Percentiles rank a stretch among this genome's conserved stretches.
Evolutionary conservation across 1,140 invertebrate species (phyloP).

Genomic region (Penaeus indicus): DNA sequence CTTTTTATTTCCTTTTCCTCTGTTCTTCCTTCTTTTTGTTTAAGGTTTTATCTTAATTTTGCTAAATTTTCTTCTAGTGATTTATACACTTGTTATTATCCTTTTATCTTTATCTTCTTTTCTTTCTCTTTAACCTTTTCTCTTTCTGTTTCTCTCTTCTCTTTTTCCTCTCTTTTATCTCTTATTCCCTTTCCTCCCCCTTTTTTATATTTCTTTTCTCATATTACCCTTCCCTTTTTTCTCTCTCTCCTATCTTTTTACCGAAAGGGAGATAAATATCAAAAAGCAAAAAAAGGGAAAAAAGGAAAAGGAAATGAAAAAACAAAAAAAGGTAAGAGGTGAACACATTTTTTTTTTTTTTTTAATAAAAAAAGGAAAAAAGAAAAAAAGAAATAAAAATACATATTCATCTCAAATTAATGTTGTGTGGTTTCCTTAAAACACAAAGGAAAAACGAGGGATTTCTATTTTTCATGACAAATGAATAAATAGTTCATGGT

Average conservation of each 20-base stretch:
- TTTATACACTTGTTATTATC: background rate
- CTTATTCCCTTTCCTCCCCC: background rate
- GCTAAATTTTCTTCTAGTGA: background rate
- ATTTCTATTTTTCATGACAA: too few species aligned
- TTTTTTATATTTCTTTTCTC: background rate
- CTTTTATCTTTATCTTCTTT: background rate
- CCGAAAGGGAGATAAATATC: background rate
- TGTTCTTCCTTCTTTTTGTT: background rate
- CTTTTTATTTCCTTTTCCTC: background rate
- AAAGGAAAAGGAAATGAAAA: too few species aligned
- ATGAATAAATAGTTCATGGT: too few species aligned
- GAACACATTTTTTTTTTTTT: too few species aligned
- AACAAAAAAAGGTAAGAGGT: too few species aligned
- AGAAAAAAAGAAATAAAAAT: too few species aligned
- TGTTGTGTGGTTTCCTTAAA: too few species aligned
- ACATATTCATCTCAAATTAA: too few species aligned
- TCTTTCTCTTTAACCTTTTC: background rate
- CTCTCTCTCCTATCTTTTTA: background rate
- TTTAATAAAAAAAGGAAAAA: too few species aligned
- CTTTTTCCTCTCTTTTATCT: background rate
- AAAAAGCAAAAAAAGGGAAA: too few species aligned
- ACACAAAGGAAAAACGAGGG: too few species aligned
- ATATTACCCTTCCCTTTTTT: background rate
- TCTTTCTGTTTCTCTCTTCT: background rate
- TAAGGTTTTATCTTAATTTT: background rate